Evolutionary conservation across 2,797 vertebrate genomes (phyloP), one percentile per base, ranked within the genome.

Genomic region (Etheostoma nigrum): DNA sequence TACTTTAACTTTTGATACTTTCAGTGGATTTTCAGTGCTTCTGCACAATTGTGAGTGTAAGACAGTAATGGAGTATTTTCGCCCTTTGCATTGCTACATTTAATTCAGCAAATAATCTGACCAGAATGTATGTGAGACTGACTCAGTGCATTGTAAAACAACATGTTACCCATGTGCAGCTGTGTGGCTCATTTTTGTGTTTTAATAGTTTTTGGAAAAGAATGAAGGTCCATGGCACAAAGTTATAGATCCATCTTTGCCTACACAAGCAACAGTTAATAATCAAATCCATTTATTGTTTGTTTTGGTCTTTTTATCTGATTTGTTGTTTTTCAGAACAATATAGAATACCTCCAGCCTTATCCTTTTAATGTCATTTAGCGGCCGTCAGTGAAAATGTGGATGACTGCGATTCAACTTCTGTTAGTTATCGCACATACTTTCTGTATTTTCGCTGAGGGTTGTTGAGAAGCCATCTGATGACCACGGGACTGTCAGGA

Each of bases 401-500:
- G 33, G 15, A 60, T 27, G 42, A 58, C 3, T 27, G 23, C 4
- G 16, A 51, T 10, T 55, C 15, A 48, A 21, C 36, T 44, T 19
- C 45, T 48, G 25, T 1, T 54, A 47, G 12, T 53, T 45, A n/a
- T 54, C 19, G 16, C 33, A 88, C 94, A 15, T 92, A 95, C 95
- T 86, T 94, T 94, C 89, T 91, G 83, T 87, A 82, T 90, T 90
- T 86, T 92, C 23, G 92, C 83, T 85, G 90, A 79, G 79, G 86
- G 80, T 91, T 91, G 88, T 81, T 87, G 89, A 88, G 93, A 85
- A 84, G 90, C 94, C 91, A 93, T 92, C 88, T 89, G 89, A 91
- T 68, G 87, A 89, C 89, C 91, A 89, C 72, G 51, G 89, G 85
- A 87, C 81, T 78, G 84, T 86, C 77, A 21, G 83, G 81, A 89